These are phyloP conservation scores for Tipula helvola DNA, from an alignment of 2,888 invertebrate species.

Conservation along the genomic window DNA sequence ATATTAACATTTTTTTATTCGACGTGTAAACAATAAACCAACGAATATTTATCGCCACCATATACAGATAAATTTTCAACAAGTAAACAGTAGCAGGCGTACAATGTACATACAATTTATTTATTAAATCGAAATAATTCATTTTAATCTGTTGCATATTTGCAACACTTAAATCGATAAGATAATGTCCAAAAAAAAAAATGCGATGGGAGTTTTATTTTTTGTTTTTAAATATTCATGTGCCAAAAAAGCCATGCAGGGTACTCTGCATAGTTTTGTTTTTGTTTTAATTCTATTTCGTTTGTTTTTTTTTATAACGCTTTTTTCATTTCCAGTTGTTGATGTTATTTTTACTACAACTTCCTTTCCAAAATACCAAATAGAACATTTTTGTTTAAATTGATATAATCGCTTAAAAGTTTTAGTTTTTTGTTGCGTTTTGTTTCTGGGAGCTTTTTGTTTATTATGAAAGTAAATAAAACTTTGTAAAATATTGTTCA, in stretches of 20 bases:
- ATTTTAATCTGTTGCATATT: neutral
- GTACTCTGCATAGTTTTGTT: neutral
- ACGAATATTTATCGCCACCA: neutral
- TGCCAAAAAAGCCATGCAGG: neutral
- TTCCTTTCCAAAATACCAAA: neutral
- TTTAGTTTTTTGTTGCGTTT: neutral
- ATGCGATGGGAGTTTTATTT: neutral
- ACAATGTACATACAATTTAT: neutral
- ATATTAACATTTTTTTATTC: neutral
- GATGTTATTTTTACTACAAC: neutral
- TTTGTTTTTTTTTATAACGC: neutral
- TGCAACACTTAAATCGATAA: conserved; percentile 4
- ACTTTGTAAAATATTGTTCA: no score
- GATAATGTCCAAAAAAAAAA: neutral
- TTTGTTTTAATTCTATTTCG: neutral
- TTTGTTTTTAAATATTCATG: neutral
- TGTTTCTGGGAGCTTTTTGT: neutral
- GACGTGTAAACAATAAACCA: neutral
- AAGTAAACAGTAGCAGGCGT: neutral
- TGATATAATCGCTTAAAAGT: neutral
- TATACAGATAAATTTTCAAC: neutral
- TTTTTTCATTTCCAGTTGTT: neutral
- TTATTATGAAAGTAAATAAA: no score
- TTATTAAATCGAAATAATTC: neutral
- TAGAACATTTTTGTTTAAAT: neutral